Conservation (phyloP, 2,797 vertebrate genomes). For the Semotilus atromaculatus region DNA sequence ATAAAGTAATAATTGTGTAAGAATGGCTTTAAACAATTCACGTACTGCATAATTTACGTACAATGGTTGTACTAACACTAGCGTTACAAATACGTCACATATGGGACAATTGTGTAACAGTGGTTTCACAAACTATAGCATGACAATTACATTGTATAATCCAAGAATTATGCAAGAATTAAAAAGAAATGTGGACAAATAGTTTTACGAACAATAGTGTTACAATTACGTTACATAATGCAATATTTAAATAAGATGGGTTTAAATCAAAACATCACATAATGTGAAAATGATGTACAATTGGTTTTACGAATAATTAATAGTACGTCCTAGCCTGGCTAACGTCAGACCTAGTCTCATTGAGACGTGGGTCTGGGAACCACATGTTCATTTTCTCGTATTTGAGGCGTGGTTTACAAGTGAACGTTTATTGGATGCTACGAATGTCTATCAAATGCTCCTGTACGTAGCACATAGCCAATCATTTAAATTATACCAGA, state of each 20-base stretch:
- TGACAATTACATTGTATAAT: neutral
- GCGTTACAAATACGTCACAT: accelerated
- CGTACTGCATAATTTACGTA: neutral
- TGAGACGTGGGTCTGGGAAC: no score
- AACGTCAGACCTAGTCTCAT: no score
- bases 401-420: no score
- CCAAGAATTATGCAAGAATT: neutral
- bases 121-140: neutral
- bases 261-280: neutral
- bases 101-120: neutral
- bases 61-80: neutral
- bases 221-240: neutral
- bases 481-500: no score
- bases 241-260: neutral
- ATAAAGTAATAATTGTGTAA: neutral
- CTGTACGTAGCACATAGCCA: no score
- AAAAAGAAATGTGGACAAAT: neutral
- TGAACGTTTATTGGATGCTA: no score
- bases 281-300: neutral
- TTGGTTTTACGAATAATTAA: no score
- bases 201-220: neutral
- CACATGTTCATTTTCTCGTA: no score
- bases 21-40: neutral
- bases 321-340: no score
- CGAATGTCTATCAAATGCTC: no score